Evolutionary conservation across 2,113 vertebrate genomes (phyloP).

Genomic region (Penelope pileata): DNA sequence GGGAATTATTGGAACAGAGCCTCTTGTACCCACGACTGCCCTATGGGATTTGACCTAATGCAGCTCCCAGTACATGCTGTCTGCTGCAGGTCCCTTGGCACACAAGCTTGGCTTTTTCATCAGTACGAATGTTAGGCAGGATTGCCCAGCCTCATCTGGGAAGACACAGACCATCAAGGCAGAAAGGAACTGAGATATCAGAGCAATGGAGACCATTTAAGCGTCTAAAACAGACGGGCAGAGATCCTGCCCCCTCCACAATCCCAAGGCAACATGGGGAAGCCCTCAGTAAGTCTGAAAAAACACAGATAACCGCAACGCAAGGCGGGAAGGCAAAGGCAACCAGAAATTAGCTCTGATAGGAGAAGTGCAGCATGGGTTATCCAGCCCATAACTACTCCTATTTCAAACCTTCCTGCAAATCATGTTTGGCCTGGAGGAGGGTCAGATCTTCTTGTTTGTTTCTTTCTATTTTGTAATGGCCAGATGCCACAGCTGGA

Average conservation of each 20-base stretch:
- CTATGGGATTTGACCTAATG: neutral
- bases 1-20: neutral
- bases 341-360: neutral
- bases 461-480: neutral
- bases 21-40: neutral
- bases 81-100: neutral
- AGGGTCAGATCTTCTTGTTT: accelerated
- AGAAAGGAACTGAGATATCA: neutral
- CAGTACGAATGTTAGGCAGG: neutral
- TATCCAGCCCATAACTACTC: neutral
- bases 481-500: neutral
- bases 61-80: neutral
- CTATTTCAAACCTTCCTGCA: neutral
- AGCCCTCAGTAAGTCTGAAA: neutral
- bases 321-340: neutral
- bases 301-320: neutral
- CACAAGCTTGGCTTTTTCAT: neutral
- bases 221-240: neutral
- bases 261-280: accelerated
- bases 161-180: neutral
- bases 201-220: neutral
- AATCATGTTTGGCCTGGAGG: neutral
- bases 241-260: neutral
- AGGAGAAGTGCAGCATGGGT: neutral
- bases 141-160: neutral